Conservation (phyloP, 2,797 vertebrate genomes). For the Smutsia gigantea region DNA sequence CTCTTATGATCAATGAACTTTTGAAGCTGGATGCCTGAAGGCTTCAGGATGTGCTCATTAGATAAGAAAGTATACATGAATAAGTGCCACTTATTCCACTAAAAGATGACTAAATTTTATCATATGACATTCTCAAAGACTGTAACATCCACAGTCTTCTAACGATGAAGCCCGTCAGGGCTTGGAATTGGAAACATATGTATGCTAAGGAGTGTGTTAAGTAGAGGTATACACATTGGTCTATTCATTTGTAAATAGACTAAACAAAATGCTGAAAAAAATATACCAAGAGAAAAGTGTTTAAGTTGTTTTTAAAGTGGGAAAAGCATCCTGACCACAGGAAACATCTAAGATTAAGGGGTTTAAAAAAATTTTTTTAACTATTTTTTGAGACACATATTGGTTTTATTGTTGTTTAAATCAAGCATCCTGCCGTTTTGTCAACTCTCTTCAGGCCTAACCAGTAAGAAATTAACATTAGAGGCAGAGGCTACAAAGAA, state of each 20-base stretch:
- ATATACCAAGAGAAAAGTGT: conserved; percentile 30
- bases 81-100: conserved; percentile 21
- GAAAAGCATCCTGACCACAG: conserved; percentile 42
- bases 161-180: not conserved
- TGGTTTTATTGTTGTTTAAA: conserved; percentile 36
- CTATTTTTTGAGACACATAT: not conserved
- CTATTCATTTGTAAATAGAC: conserved; percentile 59
- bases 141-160: not conserved
- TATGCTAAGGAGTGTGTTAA: not conserved
- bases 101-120: conserved; percentile 19
- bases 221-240: not conserved
- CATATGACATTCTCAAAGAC: not conserved
- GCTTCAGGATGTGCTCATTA: conserved; percentile 21
- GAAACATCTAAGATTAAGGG: conserved; percentile 22
- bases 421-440: not conserved
- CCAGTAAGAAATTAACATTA: not conserved
- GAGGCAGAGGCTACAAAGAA: not conserved
- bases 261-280: conserved; percentile 63
- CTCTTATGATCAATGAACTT: conserved; percentile 21
- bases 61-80: conserved; percentile 9
- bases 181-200: conserved; percentile 57
- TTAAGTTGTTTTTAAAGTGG: conserved; percentile 64
- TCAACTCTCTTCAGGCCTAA: not conserved
- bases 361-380: too few species aligned
- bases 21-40: not conserved